Base-by-base conservation (phyloP, 2,888 invertebrate species). In the Cactoblastis cactorum region DNA sequence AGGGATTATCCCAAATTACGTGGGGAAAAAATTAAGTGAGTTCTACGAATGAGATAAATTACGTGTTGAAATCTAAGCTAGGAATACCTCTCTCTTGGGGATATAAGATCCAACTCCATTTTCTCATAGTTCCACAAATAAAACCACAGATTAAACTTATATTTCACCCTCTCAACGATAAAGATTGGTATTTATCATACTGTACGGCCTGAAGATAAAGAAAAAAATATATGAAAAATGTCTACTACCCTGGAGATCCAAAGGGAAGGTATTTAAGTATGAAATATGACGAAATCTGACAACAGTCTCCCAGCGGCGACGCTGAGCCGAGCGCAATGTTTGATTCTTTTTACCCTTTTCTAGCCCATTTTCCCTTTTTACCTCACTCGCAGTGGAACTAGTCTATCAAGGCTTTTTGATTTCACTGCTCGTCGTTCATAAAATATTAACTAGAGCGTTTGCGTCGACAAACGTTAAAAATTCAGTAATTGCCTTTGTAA, bases 351-450 rank as follows among this genome's bases (percentile, higher is more conserved):
- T 57, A 51, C 59, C n/a, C n/a, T n/a, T n/a, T n/a, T n/a, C n/a
- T n/a, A n/a, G n/a, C n/a, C n/a, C n/a, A n/a, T n/a, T n/a, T n/a
- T n/a, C n/a, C n/a, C 61, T 54, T 53, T 56, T 56, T 57, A 51
- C 59, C 50, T 57, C 63, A 63, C 73, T 72, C 73, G 68, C 67
- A 59, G 65, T 73, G 71, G 71, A 73, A 71, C 67, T 65, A 59
- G 65, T 50, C 52, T 55, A 28, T 32, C 45, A 2, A 17, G 14
- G 61, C n/a, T 65, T 62, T 57, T 73, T 69, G 72, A 75, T 74
- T 74, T 71, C 72, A 70, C 72, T 69, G 66, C 62, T 58, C 63
- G 68, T 55, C 58, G 56, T 67, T 71, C 74, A 76, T 77, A 72
- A 74, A 79, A 76, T 75, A 74, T 76, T 73, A 74, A 77, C 72